Evolutionary conservation across 2,797 vertebrate species (phyloP).

Genomic region (Takifugu rubripes): DNA sequence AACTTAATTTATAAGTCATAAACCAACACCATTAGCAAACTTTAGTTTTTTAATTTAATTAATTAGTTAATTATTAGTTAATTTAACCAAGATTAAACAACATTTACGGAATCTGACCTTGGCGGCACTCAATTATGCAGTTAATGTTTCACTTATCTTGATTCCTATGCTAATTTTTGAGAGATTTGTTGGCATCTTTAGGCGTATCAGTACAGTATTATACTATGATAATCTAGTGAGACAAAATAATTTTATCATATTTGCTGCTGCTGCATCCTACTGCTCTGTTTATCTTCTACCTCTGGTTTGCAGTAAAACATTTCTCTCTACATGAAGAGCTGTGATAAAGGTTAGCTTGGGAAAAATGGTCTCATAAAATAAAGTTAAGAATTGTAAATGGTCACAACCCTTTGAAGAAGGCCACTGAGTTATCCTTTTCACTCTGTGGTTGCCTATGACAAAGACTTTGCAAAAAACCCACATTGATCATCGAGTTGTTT

Average conservation of each 20-base stretch:
- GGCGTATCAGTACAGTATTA: neutral
- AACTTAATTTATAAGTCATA: too few relatives aligned
- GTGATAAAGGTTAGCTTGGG: neutral
- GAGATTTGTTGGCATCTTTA: neutral
- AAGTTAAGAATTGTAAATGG: neutral
- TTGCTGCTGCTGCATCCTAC: neutral
- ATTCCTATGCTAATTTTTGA: neutral
- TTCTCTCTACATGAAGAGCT: neutral
- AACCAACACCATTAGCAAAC: too few relatives aligned
- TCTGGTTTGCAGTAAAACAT: conserved; percentile 9
- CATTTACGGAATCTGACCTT: neutral
- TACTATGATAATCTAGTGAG: neutral
- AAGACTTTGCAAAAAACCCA: neutral
- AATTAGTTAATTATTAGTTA: too few relatives aligned
- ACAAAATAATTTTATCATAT: neutral
- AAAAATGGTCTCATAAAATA: neutral
- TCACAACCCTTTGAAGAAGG: neutral
- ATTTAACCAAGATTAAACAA: too few relatives aligned
- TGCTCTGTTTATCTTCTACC: neutral
- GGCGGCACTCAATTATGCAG: conserved; percentile 4
- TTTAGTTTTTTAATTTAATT: too few relatives aligned
- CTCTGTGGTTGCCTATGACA: neutral
- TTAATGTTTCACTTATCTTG: neutral
- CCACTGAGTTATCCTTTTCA: neutral
- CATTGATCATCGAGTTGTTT: conserved; percentile 13